phyloP scores from a whole-genome alignment of 2,113 vertebrate species.

The Carassius gibelio region DNA sequence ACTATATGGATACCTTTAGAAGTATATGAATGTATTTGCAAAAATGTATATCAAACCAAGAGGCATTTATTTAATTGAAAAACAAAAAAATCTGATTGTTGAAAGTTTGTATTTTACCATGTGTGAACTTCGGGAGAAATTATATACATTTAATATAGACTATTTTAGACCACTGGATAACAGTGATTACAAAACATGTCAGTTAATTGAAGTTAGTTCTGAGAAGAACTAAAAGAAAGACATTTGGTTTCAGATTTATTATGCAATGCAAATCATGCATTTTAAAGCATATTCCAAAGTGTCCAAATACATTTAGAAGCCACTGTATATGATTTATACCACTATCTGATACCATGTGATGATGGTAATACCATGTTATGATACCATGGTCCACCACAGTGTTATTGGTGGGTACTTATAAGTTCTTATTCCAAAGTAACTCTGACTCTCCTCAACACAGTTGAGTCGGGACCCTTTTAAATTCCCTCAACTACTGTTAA shows the following conservation, averaged over 20 bases:
- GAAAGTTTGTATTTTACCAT: too few relatives aligned
- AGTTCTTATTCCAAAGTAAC: neutral
- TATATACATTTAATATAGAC: neutral
- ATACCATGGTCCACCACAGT: neutral
- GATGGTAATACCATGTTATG: neutral
- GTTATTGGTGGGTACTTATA: neutral
- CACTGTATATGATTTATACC: neutral
- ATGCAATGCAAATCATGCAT: neutral
- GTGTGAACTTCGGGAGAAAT: neutral
- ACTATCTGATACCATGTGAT: neutral
- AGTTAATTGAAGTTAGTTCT: neutral
- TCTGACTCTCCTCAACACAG: neutral
- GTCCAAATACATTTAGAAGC: too few relatives aligned
- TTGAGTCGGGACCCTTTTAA: slow-evolving; percentile 47
- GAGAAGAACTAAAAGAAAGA: neutral
- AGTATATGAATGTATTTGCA: too few relatives aligned
- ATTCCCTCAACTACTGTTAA: slow-evolving; percentile 75
- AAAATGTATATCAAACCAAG: too few relatives aligned
- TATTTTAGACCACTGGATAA: neutral
- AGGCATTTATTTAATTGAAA: neutral
- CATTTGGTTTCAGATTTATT: neutral
- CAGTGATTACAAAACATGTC: neutral
- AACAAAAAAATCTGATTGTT: neutral
- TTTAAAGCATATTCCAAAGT: neutral
- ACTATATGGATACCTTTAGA: too few relatives aligned